phyloP scores from a whole-genome alignment of 2,888 invertebrate species.

The Drosophila melanocephala region DNA sequence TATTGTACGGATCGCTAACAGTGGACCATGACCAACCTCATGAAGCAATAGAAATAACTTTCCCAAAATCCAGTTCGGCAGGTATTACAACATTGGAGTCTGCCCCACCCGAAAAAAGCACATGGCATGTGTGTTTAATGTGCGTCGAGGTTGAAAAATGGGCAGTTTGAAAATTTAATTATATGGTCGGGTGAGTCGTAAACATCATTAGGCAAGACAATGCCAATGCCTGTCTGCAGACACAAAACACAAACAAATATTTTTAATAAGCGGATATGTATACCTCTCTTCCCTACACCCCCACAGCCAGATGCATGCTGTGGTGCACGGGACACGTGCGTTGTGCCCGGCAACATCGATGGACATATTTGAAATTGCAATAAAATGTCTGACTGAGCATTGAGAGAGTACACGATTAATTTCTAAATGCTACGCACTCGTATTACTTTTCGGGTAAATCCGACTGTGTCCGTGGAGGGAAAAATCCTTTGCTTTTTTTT shows the following conservation, averaged over 20 bases:
- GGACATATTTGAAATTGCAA: slow-evolving; percentile 71
- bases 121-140: slow-evolving; percentile 39
- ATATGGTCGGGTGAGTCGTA: slow-evolving; percentile 64
- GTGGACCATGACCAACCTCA: slow-evolving; percentile 4
- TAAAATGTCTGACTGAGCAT: slow-evolving; percentile 78
- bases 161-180: slow-evolving; percentile 65
- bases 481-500: slow-evolving; percentile 58
- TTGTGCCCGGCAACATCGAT: slow-evolving; percentile 51
- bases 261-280: slow-evolving; percentile 70
- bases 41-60: not conserved
- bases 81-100: not conserved
- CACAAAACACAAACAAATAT: slow-evolving; percentile 61
- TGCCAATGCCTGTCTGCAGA: slow-evolving; percentile 49
- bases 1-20: not conserved
- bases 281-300: no score
- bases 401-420: slow-evolving; percentile 65
- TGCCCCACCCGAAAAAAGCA: not conserved
- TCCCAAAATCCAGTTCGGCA: not conserved
- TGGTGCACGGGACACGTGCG: slow-evolving; percentile 54
- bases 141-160: slow-evolving; percentile 46
- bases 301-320: not conserved
- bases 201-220: slow-evolving; percentile 64
- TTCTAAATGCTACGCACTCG: slow-evolving; percentile 48
- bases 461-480: slow-evolving; percentile 40
- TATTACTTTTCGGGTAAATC: not conserved